These are phyloP conservation scores for Theristicus caerulescens DNA, from an alignment of 2,113 vertebrate species.

Conservation along the genomic window DNA sequence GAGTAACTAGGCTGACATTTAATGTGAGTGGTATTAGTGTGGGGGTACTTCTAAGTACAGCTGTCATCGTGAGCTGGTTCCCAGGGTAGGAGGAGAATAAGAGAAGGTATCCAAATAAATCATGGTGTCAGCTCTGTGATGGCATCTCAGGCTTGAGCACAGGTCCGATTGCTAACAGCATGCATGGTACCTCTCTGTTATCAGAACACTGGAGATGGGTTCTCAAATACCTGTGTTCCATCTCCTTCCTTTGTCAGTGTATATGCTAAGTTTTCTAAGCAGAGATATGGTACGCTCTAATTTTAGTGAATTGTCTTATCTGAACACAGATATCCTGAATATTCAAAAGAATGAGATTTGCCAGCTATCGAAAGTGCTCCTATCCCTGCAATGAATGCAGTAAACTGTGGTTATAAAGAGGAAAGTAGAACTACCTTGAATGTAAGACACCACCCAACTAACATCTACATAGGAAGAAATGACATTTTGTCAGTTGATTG, in stretches of 20 bases:
- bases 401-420: background rate
- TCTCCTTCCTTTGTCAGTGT: background rate
- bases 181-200: background rate
- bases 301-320: background rate
- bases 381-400: background rate
- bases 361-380: background rate
- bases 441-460: background rate
- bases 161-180: background rate
- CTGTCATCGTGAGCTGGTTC: background rate
- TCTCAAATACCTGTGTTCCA: background rate
- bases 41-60: background rate
- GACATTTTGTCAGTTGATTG: background rate
- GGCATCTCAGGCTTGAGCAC: background rate
- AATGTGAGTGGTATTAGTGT: background rate
- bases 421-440: background rate
- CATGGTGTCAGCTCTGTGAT: background rate
- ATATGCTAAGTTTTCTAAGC: background rate
- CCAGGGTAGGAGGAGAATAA: background rate
- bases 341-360: background rate
- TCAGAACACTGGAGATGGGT: background rate
- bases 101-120: background rate
- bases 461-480: background rate
- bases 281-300: background rate
- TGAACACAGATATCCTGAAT: background rate
- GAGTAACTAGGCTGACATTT: constrained; percentile 44